phyloP scores from a whole-genome alignment of 2,113 vertebrate genomes.

The Phyllostomus discolor region DNA sequence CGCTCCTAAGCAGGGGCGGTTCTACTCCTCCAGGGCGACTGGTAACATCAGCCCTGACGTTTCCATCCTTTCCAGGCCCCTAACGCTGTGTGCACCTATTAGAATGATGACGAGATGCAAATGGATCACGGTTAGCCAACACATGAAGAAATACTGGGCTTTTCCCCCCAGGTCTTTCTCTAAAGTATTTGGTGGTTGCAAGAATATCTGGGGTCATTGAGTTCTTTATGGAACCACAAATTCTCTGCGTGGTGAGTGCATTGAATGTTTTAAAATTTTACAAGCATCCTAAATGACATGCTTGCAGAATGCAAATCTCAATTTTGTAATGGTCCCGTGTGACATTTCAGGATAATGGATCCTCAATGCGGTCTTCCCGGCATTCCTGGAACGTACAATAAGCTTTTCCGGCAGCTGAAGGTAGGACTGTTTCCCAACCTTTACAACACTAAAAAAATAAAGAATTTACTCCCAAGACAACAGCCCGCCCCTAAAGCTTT shows the following conservation, averaged over 20 bases:
- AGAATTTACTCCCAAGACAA: neutral
- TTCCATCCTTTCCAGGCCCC: neutral
- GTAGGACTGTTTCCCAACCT: neutral
- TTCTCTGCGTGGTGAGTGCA: neutral
- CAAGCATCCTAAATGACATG: neutral
- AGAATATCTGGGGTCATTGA: neutral
- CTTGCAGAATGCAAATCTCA: neutral
- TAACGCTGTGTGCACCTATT: neutral
- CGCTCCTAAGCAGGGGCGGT: neutral
- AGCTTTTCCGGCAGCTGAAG: neutral
- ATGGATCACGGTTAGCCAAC: no score
- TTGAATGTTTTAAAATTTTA: slow-evolving; percentile 1
- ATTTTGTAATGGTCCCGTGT: neutral
- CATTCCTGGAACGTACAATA: neutral
- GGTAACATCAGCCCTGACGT: neutral
- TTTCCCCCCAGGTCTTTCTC: neutral
- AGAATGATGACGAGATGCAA: neutral
- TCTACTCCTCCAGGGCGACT: neutral
- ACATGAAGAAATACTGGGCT: neutral
- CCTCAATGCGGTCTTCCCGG: slow-evolving; percentile 11
- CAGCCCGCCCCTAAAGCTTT: neutral
- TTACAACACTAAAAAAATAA: neutral
- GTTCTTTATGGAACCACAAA: neutral
- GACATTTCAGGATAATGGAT: neutral
- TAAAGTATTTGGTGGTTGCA: neutral